A percentile compares a stretch with the other conserved stretches of the same genome.
Conservation (phyloP, 2,888 invertebrate species). For the Drosophila austrosaltans region DNA sequence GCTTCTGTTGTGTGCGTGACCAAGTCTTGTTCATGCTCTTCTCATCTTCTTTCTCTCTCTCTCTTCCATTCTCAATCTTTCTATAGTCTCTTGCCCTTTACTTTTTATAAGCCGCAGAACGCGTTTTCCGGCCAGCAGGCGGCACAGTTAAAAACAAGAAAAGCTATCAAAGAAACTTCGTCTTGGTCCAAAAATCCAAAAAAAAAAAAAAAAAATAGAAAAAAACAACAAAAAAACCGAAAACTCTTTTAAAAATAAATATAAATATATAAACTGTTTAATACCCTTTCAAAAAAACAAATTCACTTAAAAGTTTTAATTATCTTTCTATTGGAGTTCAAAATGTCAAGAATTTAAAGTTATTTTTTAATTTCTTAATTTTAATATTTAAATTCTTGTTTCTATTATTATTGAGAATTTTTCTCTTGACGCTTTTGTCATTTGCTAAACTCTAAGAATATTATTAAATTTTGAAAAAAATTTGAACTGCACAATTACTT, state of each 20-base stretch:
- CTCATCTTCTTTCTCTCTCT: slow-evolving; percentile 6
- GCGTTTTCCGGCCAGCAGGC: slow-evolving; percentile 72
- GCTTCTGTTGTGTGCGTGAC: slow-evolving; percentile 50
- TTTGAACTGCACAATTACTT: no score
- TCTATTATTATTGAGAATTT: no score
- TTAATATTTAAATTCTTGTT: no score
- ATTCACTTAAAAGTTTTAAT: no score
- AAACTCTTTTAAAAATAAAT: slow-evolving; percentile 24
- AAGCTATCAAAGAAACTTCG: slow-evolving; percentile 55
- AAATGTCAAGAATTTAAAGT: no score
- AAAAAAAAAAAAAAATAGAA: slow-evolving; percentile 8
- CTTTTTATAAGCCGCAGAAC: slow-evolving; percentile 65
- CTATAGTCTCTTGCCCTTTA: slow-evolving; percentile 29
- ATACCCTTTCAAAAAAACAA: neutral
- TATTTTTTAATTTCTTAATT: no score
- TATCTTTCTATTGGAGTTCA: no score
- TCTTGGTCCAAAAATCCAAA: neutral
- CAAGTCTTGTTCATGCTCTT: slow-evolving; percentile 51
- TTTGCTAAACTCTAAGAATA: no score
- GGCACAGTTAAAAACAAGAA: slow-evolving; percentile 70
- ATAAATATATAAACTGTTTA: neutral
- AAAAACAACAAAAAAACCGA: neutral
- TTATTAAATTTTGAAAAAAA: no score
- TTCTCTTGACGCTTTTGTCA: no score
- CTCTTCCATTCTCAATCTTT: neutral